phyloP scores from a whole-genome alignment of 37 sponge, comb jelly and placozoan genomes.

The Theonella swinhoei region DNA sequence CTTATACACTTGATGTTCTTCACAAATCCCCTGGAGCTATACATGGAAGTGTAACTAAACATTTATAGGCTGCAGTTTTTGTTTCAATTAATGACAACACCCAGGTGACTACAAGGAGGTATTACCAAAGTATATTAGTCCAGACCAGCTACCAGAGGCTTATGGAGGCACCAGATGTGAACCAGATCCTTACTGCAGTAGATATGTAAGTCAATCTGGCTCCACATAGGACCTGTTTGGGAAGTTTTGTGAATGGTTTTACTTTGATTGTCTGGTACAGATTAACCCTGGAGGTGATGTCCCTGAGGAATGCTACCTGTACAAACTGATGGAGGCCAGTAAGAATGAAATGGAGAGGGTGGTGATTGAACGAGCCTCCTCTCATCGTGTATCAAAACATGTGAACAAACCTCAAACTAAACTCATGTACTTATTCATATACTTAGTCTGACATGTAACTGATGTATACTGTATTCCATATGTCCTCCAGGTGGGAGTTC shows the following conservation, averaged over 20 bases:
- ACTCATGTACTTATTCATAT: background rate
- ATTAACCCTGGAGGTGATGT: conserved; percentile 56
- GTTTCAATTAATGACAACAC: no score
- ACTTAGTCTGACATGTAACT: background rate
- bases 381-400: conserved; percentile 6
- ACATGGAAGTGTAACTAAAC: no score
- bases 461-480: no score
- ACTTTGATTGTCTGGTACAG: no score
- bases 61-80: no score
- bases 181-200: conserved; percentile 67
- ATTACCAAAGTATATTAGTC: conserved; percentile 66
- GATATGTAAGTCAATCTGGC: conserved; percentile 57
- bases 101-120: conserved; percentile 71
- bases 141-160: conserved; percentile 62
- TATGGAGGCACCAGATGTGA: conserved; percentile 78
- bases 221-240: no score
- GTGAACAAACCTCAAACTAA: background rate
- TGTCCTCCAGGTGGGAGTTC: conserved; percentile 74
- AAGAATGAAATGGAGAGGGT: conserved; percentile 63
- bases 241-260: no score
- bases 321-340: conserved; percentile 48
- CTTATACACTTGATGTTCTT: no score
- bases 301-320: conserved; percentile 53
- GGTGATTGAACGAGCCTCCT: conserved; percentile 42
- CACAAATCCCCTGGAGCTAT: no score